Conservation (phyloP, 2,797 vertebrate species). For the Cynodonichthys magdalenae region DNA sequence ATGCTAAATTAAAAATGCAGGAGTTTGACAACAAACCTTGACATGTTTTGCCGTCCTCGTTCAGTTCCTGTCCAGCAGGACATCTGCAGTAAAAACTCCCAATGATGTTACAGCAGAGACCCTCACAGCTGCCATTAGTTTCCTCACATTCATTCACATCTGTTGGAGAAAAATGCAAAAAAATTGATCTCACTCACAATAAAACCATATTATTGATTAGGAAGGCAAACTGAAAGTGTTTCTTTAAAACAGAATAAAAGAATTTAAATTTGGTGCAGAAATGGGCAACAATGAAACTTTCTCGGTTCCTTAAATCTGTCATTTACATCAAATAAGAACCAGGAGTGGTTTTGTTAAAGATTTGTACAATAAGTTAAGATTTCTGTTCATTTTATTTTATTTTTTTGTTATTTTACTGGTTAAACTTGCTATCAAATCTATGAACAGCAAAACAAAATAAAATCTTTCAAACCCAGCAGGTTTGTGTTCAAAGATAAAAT, state of each 20-base stretch:
- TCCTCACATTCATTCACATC: constrained; percentile 86
- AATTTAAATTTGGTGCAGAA: too few species aligned
- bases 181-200: not conserved
- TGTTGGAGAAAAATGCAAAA: constrained; percentile 43
- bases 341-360: too few species aligned
- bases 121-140: constrained; percentile 82
- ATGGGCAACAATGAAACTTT: too few species aligned
- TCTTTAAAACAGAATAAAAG: too few species aligned
- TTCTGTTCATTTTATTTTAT: constrained; percentile 26
- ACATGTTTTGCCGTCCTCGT: constrained; percentile 80
- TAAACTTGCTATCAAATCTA: constrained; percentile 45
- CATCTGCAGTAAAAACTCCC: constrained; percentile 89
- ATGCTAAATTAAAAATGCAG: too few species aligned
- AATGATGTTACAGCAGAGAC: constrained; percentile 85
- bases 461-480: too few species aligned
- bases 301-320: too few species aligned
- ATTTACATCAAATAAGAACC: too few species aligned
- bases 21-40: constrained; percentile 73
- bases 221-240: too few species aligned
- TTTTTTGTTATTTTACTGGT: constrained; percentile 20
- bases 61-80: constrained; percentile 76
- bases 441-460: constrained; percentile 44
- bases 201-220: too few species aligned
- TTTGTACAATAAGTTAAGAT: too few species aligned
- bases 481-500: not conserved